Conservation (phyloP, 35 echinoderm and acorn worm genomes). For the Apostichopus parvimensis region DNA sequence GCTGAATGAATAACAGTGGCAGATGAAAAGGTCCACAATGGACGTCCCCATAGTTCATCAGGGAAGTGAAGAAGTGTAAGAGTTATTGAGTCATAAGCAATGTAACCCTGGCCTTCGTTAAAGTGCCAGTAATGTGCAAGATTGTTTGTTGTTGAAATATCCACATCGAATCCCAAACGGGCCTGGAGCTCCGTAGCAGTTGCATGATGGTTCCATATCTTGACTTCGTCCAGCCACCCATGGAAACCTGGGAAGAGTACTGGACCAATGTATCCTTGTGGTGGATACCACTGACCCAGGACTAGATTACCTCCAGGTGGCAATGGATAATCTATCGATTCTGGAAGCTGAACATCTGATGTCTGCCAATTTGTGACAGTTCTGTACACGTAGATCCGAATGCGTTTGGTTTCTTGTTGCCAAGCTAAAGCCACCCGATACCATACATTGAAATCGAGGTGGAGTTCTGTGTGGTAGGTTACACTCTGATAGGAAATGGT, state of each 20-base stretch:
- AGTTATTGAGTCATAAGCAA: constrained; percentile 65
- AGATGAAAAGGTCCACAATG: constrained; percentile 72
- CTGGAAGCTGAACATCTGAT: neutral
- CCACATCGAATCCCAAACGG: constrained; percentile 26
- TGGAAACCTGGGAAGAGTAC: constrained; percentile 67
- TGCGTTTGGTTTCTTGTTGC: constrained; percentile 44
- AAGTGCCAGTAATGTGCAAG: constrained; percentile 74
- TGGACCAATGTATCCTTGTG: constrained; percentile 40
- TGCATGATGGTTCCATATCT: constrained; percentile 71
- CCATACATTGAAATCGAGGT: constrained; percentile 61
- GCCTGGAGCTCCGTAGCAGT: constrained; percentile 35
- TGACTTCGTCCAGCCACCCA: constrained; percentile 82
- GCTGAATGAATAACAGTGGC: constrained; percentile 22
- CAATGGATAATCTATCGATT: constrained; percentile 19
- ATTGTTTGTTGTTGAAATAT: neutral
- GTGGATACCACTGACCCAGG: constrained; percentile 78
- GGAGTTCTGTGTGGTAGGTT: constrained; percentile 34
- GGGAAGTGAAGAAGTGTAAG: constrained; percentile 40
- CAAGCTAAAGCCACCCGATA: constrained; percentile 73
- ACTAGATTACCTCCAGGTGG: constrained; percentile 68
- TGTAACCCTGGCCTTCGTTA: constrained; percentile 77
- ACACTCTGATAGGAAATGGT: constrained; percentile 51
- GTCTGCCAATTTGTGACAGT: constrained; percentile 34
- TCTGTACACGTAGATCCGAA: constrained; percentile 64
- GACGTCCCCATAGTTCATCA: constrained; percentile 56